Conservation (phyloP, 2,888 invertebrate species). For the Agrilus mali region DNA sequence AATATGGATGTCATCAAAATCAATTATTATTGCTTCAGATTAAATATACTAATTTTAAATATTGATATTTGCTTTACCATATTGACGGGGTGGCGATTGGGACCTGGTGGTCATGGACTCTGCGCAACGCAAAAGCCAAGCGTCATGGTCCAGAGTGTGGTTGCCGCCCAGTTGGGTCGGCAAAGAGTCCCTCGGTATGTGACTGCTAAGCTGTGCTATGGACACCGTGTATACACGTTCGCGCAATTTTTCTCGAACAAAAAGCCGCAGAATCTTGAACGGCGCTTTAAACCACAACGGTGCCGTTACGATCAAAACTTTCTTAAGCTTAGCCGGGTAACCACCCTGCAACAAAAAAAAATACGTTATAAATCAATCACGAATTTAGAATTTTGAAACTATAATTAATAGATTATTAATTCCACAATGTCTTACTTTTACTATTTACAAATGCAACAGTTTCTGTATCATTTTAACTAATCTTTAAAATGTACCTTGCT, state of each 20-base stretch:
- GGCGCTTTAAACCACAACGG: slow-evolving; percentile 98
- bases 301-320: slow-evolving; percentile 93
- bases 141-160: slow-evolving; percentile 76
- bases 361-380: neutral
- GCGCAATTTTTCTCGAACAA: slow-evolving; percentile 88
- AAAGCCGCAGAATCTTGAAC: slow-evolving; percentile 86
- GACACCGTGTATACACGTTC: slow-evolving; percentile 93
- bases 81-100: slow-evolving; percentile 27
- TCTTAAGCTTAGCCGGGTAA: slow-evolving; percentile 93
- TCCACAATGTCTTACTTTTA: too few species aligned
- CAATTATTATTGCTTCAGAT: too few species aligned
- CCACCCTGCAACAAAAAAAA: slow-evolving; percentile 61
- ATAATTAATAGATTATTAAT: too few species aligned
- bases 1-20: neutral
- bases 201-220: slow-evolving; percentile 74
- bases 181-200: slow-evolving; percentile 82
- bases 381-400: too few species aligned
- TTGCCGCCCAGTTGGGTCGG: slow-evolving; percentile 83
- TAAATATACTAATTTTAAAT: neutral
- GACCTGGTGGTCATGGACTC: slow-evolving; percentile 64
- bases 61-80: slow-evolving; percentile 20
- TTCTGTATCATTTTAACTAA: too few species aligned
- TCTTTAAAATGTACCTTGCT: too few species aligned
- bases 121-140: slow-evolving; percentile 58
- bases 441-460: too few species aligned